Conservation (phyloP, 2,888 invertebrate species). For the Tuberolachnus salignus region DNA sequence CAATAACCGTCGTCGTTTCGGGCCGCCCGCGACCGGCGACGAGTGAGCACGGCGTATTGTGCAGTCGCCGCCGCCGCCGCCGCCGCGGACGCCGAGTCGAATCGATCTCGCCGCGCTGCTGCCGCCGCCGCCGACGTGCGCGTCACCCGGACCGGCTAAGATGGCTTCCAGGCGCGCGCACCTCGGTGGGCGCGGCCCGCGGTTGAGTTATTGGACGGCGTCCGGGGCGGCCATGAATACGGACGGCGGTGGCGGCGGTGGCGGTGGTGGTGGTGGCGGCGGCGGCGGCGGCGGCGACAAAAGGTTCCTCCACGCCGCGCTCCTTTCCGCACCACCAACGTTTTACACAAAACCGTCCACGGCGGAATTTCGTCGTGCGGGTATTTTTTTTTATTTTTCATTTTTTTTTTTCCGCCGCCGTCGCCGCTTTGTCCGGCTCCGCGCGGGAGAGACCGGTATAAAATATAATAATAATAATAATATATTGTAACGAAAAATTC, state of each 20-base stretch:
- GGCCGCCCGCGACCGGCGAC: slow-evolving; percentile 11
- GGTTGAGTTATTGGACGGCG: slow-evolving; percentile 50
- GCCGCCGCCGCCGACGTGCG: background rate
- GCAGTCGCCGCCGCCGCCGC: background rate
- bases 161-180: slow-evolving; percentile 56
- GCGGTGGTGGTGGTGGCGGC: slow-evolving; percentile 38
- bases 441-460: background rate
- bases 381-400: background rate
- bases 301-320: slow-evolving; percentile 18
- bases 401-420: background rate
- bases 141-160: slow-evolving; percentile 24
- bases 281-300: slow-evolving; percentile 45
- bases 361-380: slow-evolving; percentile 47
- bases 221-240: slow-evolving; percentile 51
- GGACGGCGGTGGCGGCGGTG: slow-evolving; percentile 26
- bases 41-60: slow-evolving; percentile 1
- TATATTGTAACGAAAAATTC: slow-evolving; percentile 20
- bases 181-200: slow-evolving; percentile 21
- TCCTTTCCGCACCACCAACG: background rate
- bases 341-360: too few relatives aligned
- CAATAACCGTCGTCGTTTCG: background rate
- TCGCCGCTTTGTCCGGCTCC: slow-evolving; percentile 5
- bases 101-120: slow-evolving; percentile 37
- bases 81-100: slow-evolving; percentile 6
- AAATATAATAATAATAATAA: too few relatives aligned